Evolutionary conservation across 37 sponge, comb jelly and placozoan species (phyloP).

Genomic region (Haliclona indistincta): DNA sequence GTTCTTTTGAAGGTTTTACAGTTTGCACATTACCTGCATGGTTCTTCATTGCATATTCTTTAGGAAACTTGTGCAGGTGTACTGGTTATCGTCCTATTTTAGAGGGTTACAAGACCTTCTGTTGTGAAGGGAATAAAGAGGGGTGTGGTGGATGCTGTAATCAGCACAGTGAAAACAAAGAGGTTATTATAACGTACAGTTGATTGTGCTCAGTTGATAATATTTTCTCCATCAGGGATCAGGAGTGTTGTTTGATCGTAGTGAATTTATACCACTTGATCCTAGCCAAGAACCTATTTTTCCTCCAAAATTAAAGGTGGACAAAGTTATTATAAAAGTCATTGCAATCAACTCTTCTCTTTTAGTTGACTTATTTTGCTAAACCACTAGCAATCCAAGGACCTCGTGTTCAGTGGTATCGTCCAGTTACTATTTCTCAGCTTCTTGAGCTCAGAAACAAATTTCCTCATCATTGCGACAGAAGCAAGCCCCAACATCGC

Average conservation of each 20-base stretch:
- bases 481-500: constrained; percentile 30
- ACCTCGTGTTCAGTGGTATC: constrained; percentile 53
- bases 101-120: constrained; percentile 86
- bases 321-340: background rate
- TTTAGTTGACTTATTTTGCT: no score
- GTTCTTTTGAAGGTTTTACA: constrained; percentile 84
- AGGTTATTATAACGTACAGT: background rate
- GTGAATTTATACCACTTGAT: constrained; percentile 68
- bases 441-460: constrained; percentile 64
- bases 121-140: constrained; percentile 31
- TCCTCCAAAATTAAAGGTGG: constrained; percentile 81
- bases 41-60: no score
- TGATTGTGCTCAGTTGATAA: background rate
- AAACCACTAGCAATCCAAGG: constrained; percentile 46
- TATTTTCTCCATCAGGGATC: background rate
- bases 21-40: no score
- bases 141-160: background rate
- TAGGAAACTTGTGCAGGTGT: constrained; percentile 88
- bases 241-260: constrained; percentile 56
- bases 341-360: no score
- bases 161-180: background rate
- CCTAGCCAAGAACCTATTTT: constrained; percentile 87
- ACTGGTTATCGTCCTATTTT: constrained; percentile 90
- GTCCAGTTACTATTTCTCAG: constrained; percentile 67
- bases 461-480: constrained; percentile 35